These are phyloP conservation scores for Lampris megalopsis DNA, from an alignment of 2,113 vertebrate genomes.

Conservation along the genomic window DNA sequence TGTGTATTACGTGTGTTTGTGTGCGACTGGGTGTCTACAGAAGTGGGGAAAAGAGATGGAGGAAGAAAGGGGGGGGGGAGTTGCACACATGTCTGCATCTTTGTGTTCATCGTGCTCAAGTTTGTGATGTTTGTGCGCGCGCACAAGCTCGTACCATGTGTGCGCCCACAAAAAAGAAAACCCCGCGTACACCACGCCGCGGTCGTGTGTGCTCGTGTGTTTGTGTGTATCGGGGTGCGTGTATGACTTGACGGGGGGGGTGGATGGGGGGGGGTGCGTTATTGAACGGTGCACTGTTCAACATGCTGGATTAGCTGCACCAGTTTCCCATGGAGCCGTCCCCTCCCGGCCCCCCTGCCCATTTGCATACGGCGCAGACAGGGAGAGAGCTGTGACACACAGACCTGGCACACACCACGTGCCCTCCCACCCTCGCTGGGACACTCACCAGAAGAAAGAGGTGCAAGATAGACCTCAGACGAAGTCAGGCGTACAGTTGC, in stretches of 20 bases:
- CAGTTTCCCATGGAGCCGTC: slow-evolving; percentile 84
- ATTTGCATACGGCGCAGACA: slow-evolving; percentile 86
- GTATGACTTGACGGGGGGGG: slow-evolving; percentile 66
- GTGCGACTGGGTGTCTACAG: slow-evolving; percentile 1
- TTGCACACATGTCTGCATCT: slow-evolving; percentile 40
- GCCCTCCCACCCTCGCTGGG: slow-evolving; percentile 54
- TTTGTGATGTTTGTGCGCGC: slow-evolving; percentile 53
- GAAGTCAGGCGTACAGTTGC: slow-evolving; percentile 13
- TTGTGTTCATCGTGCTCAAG: slow-evolving; percentile 37
- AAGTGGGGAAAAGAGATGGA: no score
- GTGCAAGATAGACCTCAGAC: slow-evolving; percentile 16
- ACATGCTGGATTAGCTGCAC: slow-evolving; percentile 85
- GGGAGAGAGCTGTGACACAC: slow-evolving; percentile 81
- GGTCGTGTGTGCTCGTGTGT: slow-evolving; percentile 48
- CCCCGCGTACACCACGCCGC: slow-evolving; percentile 56
- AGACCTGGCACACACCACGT: slow-evolving; percentile 80
- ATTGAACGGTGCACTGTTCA: slow-evolving; percentile 83
- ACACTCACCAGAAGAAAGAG: slow-evolving; percentile 23
- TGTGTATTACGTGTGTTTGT: slow-evolving; percentile 25
- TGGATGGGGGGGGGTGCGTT: slow-evolving; percentile 55
- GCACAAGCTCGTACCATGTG: neutral
- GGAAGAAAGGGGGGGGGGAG: neutral
- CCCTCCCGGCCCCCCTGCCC: slow-evolving; percentile 55
- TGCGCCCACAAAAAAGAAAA: slow-evolving; percentile 62
- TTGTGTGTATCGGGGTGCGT: slow-evolving; percentile 52